Evolutionary conservation across 1,140 invertebrate genomes (phyloP), one percentile per base, ranked within the genome.

Genomic region (Eubasilissa regina): DNA sequence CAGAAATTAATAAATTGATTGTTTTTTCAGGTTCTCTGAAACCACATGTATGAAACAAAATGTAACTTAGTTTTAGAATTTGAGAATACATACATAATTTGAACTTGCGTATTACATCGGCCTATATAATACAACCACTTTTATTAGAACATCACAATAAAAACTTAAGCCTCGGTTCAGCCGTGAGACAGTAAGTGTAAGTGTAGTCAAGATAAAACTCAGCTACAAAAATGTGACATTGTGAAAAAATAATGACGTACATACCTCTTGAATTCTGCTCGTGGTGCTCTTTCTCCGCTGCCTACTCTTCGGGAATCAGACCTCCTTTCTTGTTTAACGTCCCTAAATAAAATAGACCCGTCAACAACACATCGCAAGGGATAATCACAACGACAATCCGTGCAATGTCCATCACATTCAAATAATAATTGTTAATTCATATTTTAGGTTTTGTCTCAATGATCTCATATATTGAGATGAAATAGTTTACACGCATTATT

Each of bases 311-410:
- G 75, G 21, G 75, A 77, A 35, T 78, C 73, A n/a, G 45, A 47
- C 7, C 75, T 48, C 55, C 80, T 68, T 45, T 73, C 70, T 10
- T 47, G 53, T 48, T 72, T 78, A 72, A 78, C 53, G 60, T 75
- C 62, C 55, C 80, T 78, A 58, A 70, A 78, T 51, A 81, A 77
- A 73, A 66, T 21, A 78, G 56, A 55, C 19, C 13, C 13, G 70
- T 55, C 53, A 74, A 21, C n/a, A 43, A 17, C 35, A 12, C 66
- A 19, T 17, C 4, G 15, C 66, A 15, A 66, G n/a, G 45, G 47
- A 15, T 7, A 51, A 47, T 25, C 12, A 19, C 53, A 51, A 35
- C 51, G 13, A 74, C 70, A 56, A 74, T 43, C 48, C 70, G 70
- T 74, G 70, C 70, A 74, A 68, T 56, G 51, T 55, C 53, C 55